phyloP scores from a whole-genome alignment of 2,113 vertebrate species.

The Micromys minutus region DNA sequence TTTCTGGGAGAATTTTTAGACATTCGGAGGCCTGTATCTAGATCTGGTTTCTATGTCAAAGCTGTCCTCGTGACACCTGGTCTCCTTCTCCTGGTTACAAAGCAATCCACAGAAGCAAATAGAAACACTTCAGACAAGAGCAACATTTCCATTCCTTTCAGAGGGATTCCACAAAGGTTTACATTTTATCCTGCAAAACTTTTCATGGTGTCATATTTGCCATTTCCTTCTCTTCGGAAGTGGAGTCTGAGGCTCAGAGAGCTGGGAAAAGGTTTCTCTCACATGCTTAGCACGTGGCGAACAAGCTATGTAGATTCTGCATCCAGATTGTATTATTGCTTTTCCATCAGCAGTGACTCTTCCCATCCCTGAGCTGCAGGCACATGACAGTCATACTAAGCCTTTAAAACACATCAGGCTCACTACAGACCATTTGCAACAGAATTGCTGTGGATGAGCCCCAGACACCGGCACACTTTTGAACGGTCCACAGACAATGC shows the following conservation, averaged over 20 bases:
- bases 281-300: not conserved
- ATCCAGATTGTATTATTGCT: not conserved
- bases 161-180: not conserved
- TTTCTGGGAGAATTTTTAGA: not conserved
- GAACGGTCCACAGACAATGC: not conserved
- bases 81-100: not conserved
- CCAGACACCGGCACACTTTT: not conserved
- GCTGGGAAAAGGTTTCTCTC: not conserved
- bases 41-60: not conserved
- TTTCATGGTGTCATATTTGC: not conserved
- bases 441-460: not conserved
- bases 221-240: conserved; percentile 11
- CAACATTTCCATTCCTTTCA: not conserved
- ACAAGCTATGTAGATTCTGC: not conserved
- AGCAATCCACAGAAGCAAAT: not conserved
- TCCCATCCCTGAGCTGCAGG: not conserved
- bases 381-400: not conserved
- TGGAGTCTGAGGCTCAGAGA: not conserved
- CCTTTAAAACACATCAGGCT: not conserved
- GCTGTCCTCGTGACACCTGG: not conserved
- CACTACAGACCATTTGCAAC: not conserved
- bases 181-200: not conserved
- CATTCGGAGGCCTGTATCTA: not conserved
- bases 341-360: not conserved
- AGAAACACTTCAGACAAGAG: not conserved